Base-by-base conservation (phyloP, 1,140 invertebrate genomes). In the Stenopsyche tienmushanensis region DNA sequence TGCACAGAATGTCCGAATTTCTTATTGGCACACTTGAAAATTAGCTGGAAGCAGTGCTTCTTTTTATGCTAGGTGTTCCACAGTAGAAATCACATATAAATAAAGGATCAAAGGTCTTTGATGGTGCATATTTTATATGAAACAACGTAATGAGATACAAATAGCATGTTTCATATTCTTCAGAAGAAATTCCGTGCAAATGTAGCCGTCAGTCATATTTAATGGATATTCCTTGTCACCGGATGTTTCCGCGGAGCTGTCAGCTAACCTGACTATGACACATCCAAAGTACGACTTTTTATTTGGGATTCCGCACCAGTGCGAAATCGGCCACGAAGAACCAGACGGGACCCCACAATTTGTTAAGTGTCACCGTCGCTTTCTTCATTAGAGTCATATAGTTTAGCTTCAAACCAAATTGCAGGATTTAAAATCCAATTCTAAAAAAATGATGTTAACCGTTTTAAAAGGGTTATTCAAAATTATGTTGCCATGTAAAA, bases 201-300 rank as follows among this genome's bases (percentile, higher is more conserved):
- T 47, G 44, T 47, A 47, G 44, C 44, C 44, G 44, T 47, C 44
- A 47, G 44, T 47, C 44, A 47, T 20, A 20, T 47, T 47, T 47
- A 47, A 47, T 47, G 44, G 44, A 15, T 47, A 47, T 47, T 47
- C 17, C 44, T 47, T 47, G 44, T 47, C 44, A 18, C 44, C 44
- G 44, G 44, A 47, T 47, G 44, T 47, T 47, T 47, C 44, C 44
- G 44, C 44, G 44, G 44, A 18, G 44, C 44, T 47, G 44, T 47
- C 29, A 34, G 5, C 29, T 34, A 5, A 34, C 5, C 29, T 34
- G 29, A 34, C 29, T 34, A 13, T 34, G 29, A 34, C 29, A 34
- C 29, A 34, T 34, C 29, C 29, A 34, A n/a, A n/a, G n/a, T n/a
- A n/a, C n/a, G n/a, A 34, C 29, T 34, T 5, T 34, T 34, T 34